A percentile compares a stretch with the other conserved stretches of the same genome.
These are phyloP conservation scores for Pachyramphus minor DNA, from an alignment of 2,113 vertebrate species.

Conservation along the genomic window DNA sequence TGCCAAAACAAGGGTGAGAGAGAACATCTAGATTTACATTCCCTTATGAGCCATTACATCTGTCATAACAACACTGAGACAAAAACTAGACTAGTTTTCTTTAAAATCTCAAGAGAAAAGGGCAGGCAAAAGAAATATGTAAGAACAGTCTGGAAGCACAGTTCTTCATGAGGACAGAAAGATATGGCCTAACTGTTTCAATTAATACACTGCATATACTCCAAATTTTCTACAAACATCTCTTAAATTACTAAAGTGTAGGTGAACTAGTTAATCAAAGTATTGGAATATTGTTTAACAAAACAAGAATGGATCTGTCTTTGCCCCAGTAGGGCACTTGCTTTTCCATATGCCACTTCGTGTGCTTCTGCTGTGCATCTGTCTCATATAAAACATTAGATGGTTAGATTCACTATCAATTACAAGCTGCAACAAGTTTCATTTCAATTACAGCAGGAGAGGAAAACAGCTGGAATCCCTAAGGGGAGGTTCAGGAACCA, in stretches of 20 bases:
- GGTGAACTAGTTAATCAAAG: neutral
- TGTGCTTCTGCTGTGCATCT: slow-evolving; percentile 67
- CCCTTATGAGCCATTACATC: neutral
- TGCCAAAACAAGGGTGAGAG: neutral
- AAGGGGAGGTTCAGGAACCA: slow-evolving; percentile 58
- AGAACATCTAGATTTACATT: neutral
- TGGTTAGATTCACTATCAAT: slow-evolving; percentile 76
- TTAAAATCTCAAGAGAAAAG: neutral
- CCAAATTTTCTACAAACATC: neutral
- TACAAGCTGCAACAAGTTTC: slow-evolving; percentile 76
- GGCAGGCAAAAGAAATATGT: neutral
- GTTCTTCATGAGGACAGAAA: neutral
- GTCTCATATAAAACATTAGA: slow-evolving; percentile 76
- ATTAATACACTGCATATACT: neutral
- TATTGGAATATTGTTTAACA: neutral
- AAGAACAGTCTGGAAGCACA: neutral
- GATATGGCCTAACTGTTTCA: neutral
- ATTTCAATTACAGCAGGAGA: slow-evolving; percentile 79
- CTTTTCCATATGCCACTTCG: slow-evolving; percentile 66
- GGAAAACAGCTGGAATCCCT: slow-evolving; percentile 77
- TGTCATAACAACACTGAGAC: neutral
- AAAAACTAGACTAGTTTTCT: neutral
- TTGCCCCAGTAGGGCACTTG: slow-evolving; percentile 23
- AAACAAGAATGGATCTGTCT: slow-evolving; percentile 15
- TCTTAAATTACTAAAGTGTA: neutral